Evolutionary conservation across 92 coral and sea anemone genomes (phyloP).

Genomic region (Porites cylindrica): DNA sequence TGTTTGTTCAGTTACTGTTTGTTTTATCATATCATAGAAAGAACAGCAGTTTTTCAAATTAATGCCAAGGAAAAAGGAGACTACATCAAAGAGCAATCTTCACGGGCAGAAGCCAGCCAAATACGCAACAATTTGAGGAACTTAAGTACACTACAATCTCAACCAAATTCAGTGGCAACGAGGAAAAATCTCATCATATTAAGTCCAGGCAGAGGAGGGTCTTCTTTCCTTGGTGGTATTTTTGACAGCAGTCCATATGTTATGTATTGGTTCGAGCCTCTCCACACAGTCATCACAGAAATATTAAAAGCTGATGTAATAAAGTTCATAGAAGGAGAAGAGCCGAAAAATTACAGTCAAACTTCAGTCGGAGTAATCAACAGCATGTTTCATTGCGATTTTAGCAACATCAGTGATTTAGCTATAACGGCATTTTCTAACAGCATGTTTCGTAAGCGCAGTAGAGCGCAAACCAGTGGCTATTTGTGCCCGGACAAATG

Average conservation of each 20-base stretch:
- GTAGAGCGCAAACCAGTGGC: neutral
- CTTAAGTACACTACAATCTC: neutral
- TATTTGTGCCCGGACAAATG: neutral
- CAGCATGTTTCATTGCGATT: constrained; percentile 45
- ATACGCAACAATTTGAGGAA: neutral
- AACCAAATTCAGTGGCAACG: neutral
- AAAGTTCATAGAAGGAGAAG: neutral
- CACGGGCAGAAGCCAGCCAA: neutral
- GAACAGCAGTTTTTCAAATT: too few relatives aligned
- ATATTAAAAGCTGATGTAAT: neutral
- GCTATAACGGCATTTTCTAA: neutral
- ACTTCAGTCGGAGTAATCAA: neutral
- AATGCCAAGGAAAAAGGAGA: neutral
- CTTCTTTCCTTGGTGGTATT: constrained; percentile 65
- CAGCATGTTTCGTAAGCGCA: neutral
- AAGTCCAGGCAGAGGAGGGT: constrained; percentile 65
- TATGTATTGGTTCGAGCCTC: constrained; percentile 60
- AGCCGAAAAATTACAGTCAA: neutral
- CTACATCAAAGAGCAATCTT: neutral
- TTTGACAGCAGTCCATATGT: constrained; percentile 51
- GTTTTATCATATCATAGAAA: too few relatives aligned
- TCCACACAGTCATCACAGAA: neutral
- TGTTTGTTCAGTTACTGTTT: too few relatives aligned
- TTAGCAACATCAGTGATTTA: neutral
- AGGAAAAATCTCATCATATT: constrained; percentile 45